Evolutionary conservation across 2,888 invertebrate species (phyloP).

Genomic region (Chrysina gloriosa): DNA sequence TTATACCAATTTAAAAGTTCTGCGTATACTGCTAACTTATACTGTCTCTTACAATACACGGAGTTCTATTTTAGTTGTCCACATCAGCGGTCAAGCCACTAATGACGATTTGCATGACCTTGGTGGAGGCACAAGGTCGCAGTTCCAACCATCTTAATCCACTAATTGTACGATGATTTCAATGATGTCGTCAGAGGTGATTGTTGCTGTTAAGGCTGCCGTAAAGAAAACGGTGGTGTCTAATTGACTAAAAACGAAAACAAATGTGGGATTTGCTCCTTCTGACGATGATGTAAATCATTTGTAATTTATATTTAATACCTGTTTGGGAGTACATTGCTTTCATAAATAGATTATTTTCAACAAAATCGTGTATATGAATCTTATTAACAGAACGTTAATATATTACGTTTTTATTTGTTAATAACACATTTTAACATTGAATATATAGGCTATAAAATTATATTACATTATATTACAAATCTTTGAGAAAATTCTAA

Average conservation of each 20-base stretch:
- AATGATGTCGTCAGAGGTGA: not conserved
- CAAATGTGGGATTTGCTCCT: constrained; percentile 2
- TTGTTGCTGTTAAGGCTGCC: not conserved
- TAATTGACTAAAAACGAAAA: not conserved
- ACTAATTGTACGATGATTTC: not conserved
- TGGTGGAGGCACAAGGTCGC: constrained; percentile 22
- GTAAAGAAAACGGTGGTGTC: not conserved
- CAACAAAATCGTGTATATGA: too few relatives aligned
- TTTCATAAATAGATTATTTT: too few relatives aligned
- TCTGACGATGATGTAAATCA: not conserved
- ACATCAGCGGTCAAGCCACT: constrained; percentile 20
- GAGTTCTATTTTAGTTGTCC: constrained; percentile 18
- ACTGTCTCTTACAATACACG: not conserved
- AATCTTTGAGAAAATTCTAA: too few relatives aligned
- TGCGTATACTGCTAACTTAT: too few relatives aligned
- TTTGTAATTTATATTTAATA: too few relatives aligned
- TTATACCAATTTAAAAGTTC: too few relatives aligned
- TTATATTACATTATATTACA: too few relatives aligned
- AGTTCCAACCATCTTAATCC: constrained; percentile 3
- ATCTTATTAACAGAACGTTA: too few relatives aligned
- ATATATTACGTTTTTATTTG: too few relatives aligned
- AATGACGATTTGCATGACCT: constrained; percentile 14
- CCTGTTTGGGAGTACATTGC: too few relatives aligned
- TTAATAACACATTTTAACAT: too few relatives aligned
- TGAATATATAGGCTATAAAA: too few relatives aligned